These are phyloP conservation scores for Lobophora halterata DNA, from an alignment of 2,888 invertebrate species.

Conservation along the genomic window DNA sequence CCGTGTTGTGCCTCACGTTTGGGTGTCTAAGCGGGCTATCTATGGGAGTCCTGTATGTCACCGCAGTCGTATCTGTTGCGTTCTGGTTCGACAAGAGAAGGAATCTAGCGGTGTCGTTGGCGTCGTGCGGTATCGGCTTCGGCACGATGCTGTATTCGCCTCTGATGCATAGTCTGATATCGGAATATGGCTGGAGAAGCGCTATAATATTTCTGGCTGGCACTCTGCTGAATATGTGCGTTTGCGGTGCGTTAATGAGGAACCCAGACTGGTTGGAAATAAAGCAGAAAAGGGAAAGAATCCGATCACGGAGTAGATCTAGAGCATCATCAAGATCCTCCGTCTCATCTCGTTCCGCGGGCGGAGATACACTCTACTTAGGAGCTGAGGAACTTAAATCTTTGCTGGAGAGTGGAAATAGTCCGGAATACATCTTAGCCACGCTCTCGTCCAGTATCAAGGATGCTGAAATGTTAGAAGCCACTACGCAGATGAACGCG, in stretches of 20 bases:
- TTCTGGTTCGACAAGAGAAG: conserved; percentile 95
- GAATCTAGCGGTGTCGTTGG: conserved; percentile 91
- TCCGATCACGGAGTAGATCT: conserved; percentile 58
- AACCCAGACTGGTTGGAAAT: conserved; percentile 90
- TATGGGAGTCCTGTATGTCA: conserved; percentile 91
- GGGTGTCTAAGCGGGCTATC: conserved; percentile 91
- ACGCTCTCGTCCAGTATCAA: conserved; percentile 80
- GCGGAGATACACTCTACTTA: conserved; percentile 74
- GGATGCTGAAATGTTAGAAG: conserved; percentile 68
- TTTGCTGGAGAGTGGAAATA: conserved; percentile 84
- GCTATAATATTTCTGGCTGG: conserved; percentile 89
- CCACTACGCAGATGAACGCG: conserved; percentile 67
- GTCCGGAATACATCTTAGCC: conserved; percentile 83
- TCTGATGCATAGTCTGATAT: conserved; percentile 87
- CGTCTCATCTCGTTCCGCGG: conserved; percentile 70
- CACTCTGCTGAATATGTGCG: conserved; percentile 91
- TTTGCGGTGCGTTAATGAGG: conserved; percentile 92
- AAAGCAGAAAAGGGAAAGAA: conserved; percentile 80
- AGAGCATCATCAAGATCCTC: conserved; percentile 75
- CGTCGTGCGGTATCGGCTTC: conserved; percentile 93
- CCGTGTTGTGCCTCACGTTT: conserved; percentile 89
- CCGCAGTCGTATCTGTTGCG: conserved; percentile 93
- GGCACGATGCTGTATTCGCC: conserved; percentile 95
- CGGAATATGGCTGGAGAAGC: conserved; percentile 89
- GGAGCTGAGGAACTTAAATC: conserved; percentile 83